Evolutionary conservation across 2,888 invertebrate genomes (phyloP).

Genomic region (Hylaea fasciaria): DNA sequence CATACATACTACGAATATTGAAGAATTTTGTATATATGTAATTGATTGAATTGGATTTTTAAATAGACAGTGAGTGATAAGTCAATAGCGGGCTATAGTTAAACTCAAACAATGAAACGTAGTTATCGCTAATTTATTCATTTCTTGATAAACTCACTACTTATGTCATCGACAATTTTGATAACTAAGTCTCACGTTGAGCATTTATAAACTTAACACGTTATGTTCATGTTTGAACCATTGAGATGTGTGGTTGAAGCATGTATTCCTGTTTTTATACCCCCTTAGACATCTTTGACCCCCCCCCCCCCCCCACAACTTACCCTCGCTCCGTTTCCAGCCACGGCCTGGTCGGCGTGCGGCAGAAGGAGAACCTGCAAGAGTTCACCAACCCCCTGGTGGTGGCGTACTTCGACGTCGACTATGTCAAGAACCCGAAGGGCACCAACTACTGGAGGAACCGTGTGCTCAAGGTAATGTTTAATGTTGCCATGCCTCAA

Average conservation of each 20-base stretch:
- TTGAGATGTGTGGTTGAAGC: too few species aligned
- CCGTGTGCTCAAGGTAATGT: constrained; percentile 92
- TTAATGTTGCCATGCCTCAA: not conserved
- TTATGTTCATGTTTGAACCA: too few species aligned
- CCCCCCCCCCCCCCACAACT: too few species aligned
- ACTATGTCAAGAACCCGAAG: constrained; percentile 98
- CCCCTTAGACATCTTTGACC: too few species aligned
- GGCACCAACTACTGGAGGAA: constrained; percentile 99
- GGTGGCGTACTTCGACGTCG: constrained; percentile 96
- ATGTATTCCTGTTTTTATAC: too few species aligned
- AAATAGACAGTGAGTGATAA: too few species aligned
- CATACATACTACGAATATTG: too few species aligned
- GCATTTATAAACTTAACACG: too few species aligned
- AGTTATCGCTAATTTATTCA: not conserved
- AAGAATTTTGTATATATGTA: too few species aligned
- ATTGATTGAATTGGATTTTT: too few species aligned
- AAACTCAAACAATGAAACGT: not conserved
- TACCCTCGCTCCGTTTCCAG: constrained; percentile 69
- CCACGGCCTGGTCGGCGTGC: constrained; percentile 96
- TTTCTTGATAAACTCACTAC: not conserved
- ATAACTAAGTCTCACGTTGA: too few species aligned
- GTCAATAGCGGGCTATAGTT: not conserved
- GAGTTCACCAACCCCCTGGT: constrained; percentile 96
- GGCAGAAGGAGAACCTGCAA: constrained; percentile 92
- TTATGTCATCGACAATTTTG: too few species aligned